These are phyloP conservation scores for Cepphus grylle DNA, from an alignment of 2,113 vertebrate genomes.

Conservation along the genomic window DNA sequence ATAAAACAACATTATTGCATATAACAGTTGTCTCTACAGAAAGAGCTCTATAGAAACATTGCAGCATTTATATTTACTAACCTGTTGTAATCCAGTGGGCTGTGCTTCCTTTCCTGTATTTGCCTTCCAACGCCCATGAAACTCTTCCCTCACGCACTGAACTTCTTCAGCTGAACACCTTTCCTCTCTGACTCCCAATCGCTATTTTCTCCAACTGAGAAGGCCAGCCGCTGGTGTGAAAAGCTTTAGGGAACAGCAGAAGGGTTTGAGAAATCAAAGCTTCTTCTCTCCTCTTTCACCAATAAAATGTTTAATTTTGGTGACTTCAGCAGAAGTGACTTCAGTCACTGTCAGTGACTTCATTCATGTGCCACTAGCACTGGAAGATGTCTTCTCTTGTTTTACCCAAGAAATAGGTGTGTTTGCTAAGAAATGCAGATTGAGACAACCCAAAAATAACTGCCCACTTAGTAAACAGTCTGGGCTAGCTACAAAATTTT, in stretches of 20 bases:
- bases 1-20: background rate
- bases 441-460: background rate
- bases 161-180: slow-evolving; percentile 72
- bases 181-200: slow-evolving; percentile 67
- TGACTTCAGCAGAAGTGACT: background rate
- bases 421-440: background rate
- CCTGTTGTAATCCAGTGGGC: slow-evolving; percentile 70
- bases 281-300: background rate
- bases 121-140: slow-evolving; percentile 72
- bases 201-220: slow-evolving; percentile 76
- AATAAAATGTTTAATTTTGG: background rate
- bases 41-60: background rate
- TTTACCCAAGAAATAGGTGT: background rate
- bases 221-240: slow-evolving; percentile 76
- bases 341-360: background rate
- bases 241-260: slow-evolving; percentile 65
- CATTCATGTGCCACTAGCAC: background rate
- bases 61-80: slow-evolving; percentile 33
- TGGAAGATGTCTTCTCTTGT: background rate
- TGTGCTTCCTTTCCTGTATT: slow-evolving; percentile 77
- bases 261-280: background rate
- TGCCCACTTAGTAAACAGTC: background rate
- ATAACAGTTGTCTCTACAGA: background rate
- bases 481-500: background rate
- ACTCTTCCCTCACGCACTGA: slow-evolving; percentile 70